Evolutionary conservation across 2,113 vertebrate species (phyloP).

Genomic region (Tupaia chinensis): DNA sequence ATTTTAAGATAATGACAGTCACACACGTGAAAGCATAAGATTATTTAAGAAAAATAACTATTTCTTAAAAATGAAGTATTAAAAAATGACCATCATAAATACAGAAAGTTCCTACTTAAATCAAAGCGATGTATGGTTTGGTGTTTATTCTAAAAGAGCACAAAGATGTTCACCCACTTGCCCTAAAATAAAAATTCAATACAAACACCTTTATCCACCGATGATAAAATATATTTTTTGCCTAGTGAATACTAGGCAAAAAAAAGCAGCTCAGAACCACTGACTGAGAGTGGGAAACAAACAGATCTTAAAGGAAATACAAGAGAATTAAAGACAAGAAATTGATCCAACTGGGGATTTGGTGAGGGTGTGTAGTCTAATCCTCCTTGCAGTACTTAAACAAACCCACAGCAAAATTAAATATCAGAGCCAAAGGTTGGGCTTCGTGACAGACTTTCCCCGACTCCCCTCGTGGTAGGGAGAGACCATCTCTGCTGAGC

Average conservation of each 20-base stretch:
- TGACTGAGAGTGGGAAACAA: constrained; percentile 17
- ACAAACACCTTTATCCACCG: constrained; percentile 21
- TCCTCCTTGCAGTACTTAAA: not conserved
- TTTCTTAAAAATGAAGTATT: constrained; percentile 41
- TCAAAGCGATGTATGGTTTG: constrained; percentile 19
- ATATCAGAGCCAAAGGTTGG: constrained; percentile 65
- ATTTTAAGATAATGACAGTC: constrained; percentile 27
- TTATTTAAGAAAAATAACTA: not conserved
- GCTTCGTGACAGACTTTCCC: constrained; percentile 32
- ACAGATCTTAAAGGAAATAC: not conserved
- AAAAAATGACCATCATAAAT: constrained; percentile 5
- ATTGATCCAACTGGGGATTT: not conserved
- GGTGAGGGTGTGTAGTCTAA: not conserved
- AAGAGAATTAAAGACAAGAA: constrained; percentile 30
- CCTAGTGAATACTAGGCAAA: not conserved
- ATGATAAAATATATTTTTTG: constrained; percentile 30
- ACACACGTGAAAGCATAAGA: not conserved
- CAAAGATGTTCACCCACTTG: constrained; percentile 36
- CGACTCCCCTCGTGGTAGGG: not conserved
- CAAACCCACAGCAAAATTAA: constrained; percentile 49
- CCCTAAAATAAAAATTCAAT: not conserved
- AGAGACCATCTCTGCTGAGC: not conserved
- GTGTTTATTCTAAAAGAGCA: constrained; percentile 52
- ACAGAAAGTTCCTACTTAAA: not conserved
- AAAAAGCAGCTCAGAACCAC: not conserved